Percentiles rank a stretch among this genome's conserved stretches.
Evolutionary conservation across 2,797 vertebrate species (phyloP).

Genomic region (Columba guinea): DNA sequence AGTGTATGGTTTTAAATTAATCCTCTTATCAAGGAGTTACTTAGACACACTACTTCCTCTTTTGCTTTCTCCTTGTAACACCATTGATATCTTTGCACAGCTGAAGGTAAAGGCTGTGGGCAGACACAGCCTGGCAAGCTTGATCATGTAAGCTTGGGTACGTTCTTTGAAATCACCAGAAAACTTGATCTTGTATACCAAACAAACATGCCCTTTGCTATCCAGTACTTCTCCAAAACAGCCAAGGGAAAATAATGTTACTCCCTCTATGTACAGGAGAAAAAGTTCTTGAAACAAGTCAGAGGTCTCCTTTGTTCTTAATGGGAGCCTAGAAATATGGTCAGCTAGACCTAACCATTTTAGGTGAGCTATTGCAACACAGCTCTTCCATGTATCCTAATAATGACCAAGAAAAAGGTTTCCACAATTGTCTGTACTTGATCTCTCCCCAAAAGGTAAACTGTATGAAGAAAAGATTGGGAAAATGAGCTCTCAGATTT

Average conservation of each 20-base stretch:
- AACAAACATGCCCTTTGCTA: neutral
- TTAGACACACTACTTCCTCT: neutral
- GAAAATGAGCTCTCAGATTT: neutral
- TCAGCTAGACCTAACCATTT: neutral
- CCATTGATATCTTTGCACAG: neutral
- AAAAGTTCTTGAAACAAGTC: neutral
- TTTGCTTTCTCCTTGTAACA: neutral
- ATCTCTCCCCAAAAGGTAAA: neutral
- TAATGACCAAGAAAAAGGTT: neutral
- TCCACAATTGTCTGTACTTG: neutral
- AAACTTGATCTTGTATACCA: neutral
- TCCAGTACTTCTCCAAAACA: neutral
- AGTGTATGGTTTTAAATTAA: neutral
- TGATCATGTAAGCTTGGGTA: neutral
- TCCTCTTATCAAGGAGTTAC: neutral
- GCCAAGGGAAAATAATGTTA: neutral
- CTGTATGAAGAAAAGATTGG: neutral
- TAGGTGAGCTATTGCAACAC: neutral
- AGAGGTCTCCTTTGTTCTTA: neutral
- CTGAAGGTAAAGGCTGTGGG: neutral
- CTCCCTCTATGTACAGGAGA: accelerated
- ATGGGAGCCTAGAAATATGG: neutral
- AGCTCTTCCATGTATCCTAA: neutral
- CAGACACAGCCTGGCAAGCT: neutral
- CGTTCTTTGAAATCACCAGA: neutral